A percentile compares a stretch with the other conserved stretches of the same genome.
phyloP scores from a whole-genome alignment of 1,140 invertebrate species.

The Radopholus similis region DNA sequence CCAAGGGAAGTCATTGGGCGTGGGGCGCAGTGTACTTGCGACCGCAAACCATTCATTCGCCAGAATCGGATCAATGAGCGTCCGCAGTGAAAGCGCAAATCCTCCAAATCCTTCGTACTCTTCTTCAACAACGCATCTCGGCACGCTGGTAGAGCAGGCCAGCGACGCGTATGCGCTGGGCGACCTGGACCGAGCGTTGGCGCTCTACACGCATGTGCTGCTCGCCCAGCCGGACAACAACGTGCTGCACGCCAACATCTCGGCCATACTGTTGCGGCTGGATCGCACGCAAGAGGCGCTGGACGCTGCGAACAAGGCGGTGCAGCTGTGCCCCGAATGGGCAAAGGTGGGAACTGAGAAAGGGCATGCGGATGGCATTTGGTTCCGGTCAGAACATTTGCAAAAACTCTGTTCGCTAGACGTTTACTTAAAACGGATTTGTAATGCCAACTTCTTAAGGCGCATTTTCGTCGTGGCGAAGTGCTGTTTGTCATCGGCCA shows the following conservation, averaged over 20 bases:
- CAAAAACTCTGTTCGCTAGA: not conserved
- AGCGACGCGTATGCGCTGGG: not conserved
- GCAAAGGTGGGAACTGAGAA: not conserved
- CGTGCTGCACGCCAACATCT: slow-evolving; percentile 1
- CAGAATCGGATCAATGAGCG: too few species aligned
- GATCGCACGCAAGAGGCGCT: not conserved
- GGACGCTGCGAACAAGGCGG: not conserved
- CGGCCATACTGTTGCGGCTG: not conserved
- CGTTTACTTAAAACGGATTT: not conserved
- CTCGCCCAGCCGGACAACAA: not conserved
- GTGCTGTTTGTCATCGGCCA: not conserved
- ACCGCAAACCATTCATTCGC: too few species aligned
- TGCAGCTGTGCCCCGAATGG: not conserved
- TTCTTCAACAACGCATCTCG: not conserved
- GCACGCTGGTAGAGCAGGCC: not conserved
- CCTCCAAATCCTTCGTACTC: too few species aligned
- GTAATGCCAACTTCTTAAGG: not conserved
- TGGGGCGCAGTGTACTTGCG: too few species aligned
- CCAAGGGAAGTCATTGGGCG: too few species aligned
- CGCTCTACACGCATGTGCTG: not conserved
- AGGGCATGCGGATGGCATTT: not conserved
- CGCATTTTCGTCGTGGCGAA: not conserved
- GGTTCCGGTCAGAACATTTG: not conserved
- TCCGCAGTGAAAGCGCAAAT: too few species aligned
- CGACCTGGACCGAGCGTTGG: not conserved